phyloP scores from a whole-genome alignment of 2,797 vertebrate species.

The Thunnus albacares region DNA sequence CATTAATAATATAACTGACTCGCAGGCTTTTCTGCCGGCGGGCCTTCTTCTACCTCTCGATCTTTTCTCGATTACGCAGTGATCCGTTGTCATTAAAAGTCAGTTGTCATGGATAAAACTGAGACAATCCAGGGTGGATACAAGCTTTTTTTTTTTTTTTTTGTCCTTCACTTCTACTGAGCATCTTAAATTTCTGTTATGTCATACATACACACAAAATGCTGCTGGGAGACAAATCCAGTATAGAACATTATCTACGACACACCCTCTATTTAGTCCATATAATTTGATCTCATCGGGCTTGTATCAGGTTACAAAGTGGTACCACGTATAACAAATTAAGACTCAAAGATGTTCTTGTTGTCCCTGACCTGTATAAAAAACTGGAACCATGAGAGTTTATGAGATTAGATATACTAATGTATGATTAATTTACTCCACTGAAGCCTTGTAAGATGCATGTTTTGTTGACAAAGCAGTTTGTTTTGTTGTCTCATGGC shows the following conservation, averaged over 20 bases:
- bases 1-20: slow-evolving; percentile 56
- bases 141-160: neutral
- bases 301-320: slow-evolving; percentile 10
- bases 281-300: slow-evolving; percentile 14
- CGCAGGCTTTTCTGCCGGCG: slow-evolving; percentile 10
- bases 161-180: neutral
- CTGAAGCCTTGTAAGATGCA: neutral
- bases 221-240: slow-evolving; percentile 30
- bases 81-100: neutral
- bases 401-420: slow-evolving; percentile 7
- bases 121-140: neutral
- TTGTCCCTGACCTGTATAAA: neutral
- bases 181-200: slow-evolving; percentile 30
- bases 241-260: neutral
- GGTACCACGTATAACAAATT: slow-evolving; percentile 7
- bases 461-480: neutral
- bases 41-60: slow-evolving; percentile 15
- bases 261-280: slow-evolving; percentile 32
- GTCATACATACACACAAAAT: neutral
- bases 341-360: neutral
- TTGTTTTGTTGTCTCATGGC: neutral
- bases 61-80: slow-evolving; percentile 1
- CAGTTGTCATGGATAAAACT: slow-evolving; percentile 4
- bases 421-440: neutral
- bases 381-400: slow-evolving; percentile 1